Conservation (phyloP, 2,113 vertebrate genomes). For the Sinocyclocheilus anophthalmus region DNA sequence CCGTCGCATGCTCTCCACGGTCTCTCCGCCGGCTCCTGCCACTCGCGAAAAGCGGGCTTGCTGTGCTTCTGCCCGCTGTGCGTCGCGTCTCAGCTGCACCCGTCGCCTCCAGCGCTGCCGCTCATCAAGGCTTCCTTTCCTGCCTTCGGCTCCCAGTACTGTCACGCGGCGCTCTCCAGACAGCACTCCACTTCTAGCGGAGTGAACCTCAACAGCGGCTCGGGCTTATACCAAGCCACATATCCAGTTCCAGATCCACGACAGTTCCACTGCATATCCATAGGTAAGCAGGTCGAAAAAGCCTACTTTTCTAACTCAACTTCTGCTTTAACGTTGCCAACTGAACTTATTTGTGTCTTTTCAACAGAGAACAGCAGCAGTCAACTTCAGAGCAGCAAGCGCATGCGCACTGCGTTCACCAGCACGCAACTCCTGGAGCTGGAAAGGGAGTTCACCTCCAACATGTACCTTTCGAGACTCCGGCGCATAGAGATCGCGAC, state of each 20-base stretch:
- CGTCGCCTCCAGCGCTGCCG: constrained; percentile 86
- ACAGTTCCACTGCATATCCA: constrained; percentile 96
- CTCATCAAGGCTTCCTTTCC: constrained; percentile 94
- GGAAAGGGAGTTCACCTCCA: constrained; percentile 97
- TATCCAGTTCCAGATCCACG: constrained; percentile 92
- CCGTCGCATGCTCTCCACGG: constrained; percentile 87
- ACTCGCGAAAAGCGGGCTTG: constrained; percentile 92
- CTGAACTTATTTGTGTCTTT: constrained; percentile 10
- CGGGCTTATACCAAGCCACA: constrained; percentile 90
- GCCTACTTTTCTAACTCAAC: neutral
- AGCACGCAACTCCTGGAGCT: constrained; percentile 98
- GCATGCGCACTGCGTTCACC: constrained; percentile 99
- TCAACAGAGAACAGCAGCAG: constrained; percentile 84
- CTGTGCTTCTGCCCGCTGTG: constrained; percentile 96
- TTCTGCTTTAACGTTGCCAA: neutral
- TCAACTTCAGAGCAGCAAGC: constrained; percentile 95
- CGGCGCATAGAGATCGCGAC: constrained; percentile 98
- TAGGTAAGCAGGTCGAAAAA: constrained; percentile 82
- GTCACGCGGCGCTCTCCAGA: constrained; percentile 87
- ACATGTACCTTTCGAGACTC: constrained; percentile 98
- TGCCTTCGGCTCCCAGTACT: constrained; percentile 90
- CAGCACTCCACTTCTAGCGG: constrained; percentile 84
- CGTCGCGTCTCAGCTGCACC: constrained; percentile 90
- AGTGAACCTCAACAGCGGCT: constrained; percentile 83
- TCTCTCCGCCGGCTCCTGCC: constrained; percentile 85